Conservation (phyloP, 1,140 invertebrate species). For the Neodiprion fabricii region DNA sequence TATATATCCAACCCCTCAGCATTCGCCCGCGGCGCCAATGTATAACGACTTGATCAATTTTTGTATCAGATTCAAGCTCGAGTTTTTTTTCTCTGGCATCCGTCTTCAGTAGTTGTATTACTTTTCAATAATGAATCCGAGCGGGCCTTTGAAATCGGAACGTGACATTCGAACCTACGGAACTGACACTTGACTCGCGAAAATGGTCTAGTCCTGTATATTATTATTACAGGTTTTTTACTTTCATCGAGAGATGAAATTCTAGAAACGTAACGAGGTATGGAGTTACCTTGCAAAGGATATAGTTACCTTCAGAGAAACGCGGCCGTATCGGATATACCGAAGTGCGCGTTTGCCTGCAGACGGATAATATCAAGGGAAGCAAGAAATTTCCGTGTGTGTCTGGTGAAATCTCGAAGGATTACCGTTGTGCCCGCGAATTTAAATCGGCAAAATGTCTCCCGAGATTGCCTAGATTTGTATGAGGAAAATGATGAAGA, state of each 20-base stretch:
- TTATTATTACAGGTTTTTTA: neutral
- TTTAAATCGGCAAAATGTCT: neutral
- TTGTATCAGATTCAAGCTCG: neutral
- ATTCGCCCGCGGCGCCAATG: neutral
- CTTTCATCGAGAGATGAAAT: neutral
- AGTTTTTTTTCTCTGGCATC: neutral
- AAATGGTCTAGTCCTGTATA: neutral
- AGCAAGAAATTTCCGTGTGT: neutral
- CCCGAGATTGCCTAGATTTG: neutral
- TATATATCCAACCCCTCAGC: neutral
- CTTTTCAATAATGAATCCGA: neutral
- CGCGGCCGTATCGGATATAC: no score
- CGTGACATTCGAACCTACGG: neutral
- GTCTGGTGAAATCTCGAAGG: neutral
- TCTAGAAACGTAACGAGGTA: neutral
- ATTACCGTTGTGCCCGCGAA: neutral
- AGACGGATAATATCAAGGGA: neutral
- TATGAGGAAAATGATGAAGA: neutral
- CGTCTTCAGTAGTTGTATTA: neutral
- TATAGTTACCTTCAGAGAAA: neutral
- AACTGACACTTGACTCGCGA: neutral
- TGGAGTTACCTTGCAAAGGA: neutral
- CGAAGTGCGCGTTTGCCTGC: neutral
- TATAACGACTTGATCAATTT: neutral
- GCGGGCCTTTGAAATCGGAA: neutral